Base-by-base conservation (phyloP, 2,888 invertebrate species). In the Drosophila mulleri region DNA sequence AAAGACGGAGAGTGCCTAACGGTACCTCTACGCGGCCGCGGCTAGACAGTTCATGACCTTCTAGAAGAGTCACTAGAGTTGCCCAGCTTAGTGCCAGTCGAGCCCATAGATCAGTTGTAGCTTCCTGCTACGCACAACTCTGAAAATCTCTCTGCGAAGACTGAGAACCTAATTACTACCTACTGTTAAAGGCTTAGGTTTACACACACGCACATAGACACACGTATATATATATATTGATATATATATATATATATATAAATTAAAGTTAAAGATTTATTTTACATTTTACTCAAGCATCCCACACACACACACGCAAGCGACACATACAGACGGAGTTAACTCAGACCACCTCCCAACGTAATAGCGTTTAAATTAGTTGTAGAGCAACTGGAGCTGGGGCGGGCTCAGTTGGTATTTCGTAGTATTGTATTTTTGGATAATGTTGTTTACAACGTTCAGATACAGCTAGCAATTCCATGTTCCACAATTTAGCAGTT, bases 61-160 rank as follows among this genome's bases (percentile, higher is more conserved):
- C 62, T 85, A 75, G 53, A 56, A 47, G 26, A 47, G 35, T 32
- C 56, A 41, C 67, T 41, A 32, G 41, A 53, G 37, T 41, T 23
- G 29, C 20, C 62, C 75, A 70, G 75, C 75, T 74, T 73, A 76
- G 79, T 76, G 79, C 67, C 64, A 64, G 57, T 62, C 45, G 68
- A 68, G 74, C 70, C 79, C 77, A 54, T 77, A 79, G 71, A 78
- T 69, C 73, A 80, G 70, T 65, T 78, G 76, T 78, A 73, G 69
- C 71, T 71, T 48, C 39, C 12, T 61, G 64, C 67, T 71, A 62
- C 64, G 75, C 42, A 70, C 73, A 77, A 79, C 77, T 83, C 80
- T 87, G 86, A 74, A 88, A 90, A 92, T 91, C 91, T 93, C 92
- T 92, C 92, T 92, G 92, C 91, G 87, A 93, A 93, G 92, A 93